phyloP scores from a whole-genome alignment of 2,113 vertebrate genomes.

The Pan paniscus region DNA sequence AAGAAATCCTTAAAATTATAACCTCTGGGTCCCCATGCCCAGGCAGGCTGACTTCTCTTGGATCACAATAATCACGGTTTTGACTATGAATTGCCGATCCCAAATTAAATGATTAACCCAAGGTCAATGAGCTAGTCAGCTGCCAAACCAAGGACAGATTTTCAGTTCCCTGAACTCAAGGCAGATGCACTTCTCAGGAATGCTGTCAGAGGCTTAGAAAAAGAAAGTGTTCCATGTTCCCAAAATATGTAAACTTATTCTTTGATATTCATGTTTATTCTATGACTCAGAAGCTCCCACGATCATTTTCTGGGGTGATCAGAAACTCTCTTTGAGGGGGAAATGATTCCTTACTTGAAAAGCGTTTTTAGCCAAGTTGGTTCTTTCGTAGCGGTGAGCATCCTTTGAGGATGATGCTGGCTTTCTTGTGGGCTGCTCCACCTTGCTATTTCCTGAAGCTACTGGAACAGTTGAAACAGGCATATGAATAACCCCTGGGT shows the following conservation, averaged over 20 bases:
- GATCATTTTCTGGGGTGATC: background rate
- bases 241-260: background rate
- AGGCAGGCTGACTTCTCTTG: conserved; percentile 37
- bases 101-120: conserved; percentile 55
- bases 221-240: background rate
- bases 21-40: background rate
- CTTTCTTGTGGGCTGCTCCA: background rate
- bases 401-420: background rate
- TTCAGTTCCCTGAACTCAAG: background rate
- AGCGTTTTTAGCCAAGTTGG: background rate
- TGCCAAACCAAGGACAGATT: background rate
- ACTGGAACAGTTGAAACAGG: background rate
- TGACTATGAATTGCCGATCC: conserved; percentile 18
- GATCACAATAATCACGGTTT: conserved; percentile 35
- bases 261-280: background rate
- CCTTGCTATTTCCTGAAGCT: conserved; percentile 72
- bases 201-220: background rate
- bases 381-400: background rate
- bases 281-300: background rate
- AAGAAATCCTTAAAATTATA: conserved; percentile 64
- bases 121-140: background rate
- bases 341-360: conserved; percentile 29
- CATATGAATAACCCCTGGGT: background rate
- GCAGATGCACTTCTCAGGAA: background rate
- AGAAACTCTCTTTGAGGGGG: background rate